Evolutionary conservation across 2,888 invertebrate genomes (phyloP), one percentile per base, ranked within the genome.

Genomic region (Ypsolopha sequella): DNA sequence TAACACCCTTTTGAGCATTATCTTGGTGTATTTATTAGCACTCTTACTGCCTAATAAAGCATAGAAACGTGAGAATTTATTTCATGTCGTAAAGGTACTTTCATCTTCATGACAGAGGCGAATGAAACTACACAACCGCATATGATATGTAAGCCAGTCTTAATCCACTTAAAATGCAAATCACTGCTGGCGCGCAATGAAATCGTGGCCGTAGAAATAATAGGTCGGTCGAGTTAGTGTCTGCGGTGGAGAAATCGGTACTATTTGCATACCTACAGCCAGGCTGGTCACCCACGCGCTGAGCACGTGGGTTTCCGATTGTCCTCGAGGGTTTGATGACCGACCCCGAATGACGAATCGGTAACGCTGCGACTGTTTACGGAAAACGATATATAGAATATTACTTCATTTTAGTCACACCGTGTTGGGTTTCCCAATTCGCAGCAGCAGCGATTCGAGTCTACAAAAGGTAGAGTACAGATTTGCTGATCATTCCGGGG

Each of bases 151-250:
- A 60, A 63, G 58, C 58, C 62, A 62, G 60, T 62, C 57, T 63
- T 66, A 64, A 66, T 66, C 63, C 64, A 73, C 73, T 75, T 70
- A 72, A 73, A 71, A 75, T 70, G 70, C 65, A 69, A 75, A 72
- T 71, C 55, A 55, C 59, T 59, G 56, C 57, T 57, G 60, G 61
- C 62, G 64, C 63, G 65, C 64, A 70, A 73, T 71, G 69, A 68
- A 72, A 70, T 65, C 66, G 66, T 67, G 63, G 62, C 65, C 60
- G 59, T 61, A 67, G 64, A 65, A 65, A 68, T 51, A 51, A 51
- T 51, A 47, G 51, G 47, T 47, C 51, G 45, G 46, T 35, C 44
- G 36, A 50, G 43, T 46, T 11, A 45, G 45, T n/a, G 51, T 13
- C 13, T 39, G 46, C 14, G 44, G 43, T 43, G 41, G 51, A 46